Evolutionary conservation across 2,888 invertebrate species (phyloP), one percentile per base, ranked within the genome.

Genomic region (Meliscaeva auricollis): DNA sequence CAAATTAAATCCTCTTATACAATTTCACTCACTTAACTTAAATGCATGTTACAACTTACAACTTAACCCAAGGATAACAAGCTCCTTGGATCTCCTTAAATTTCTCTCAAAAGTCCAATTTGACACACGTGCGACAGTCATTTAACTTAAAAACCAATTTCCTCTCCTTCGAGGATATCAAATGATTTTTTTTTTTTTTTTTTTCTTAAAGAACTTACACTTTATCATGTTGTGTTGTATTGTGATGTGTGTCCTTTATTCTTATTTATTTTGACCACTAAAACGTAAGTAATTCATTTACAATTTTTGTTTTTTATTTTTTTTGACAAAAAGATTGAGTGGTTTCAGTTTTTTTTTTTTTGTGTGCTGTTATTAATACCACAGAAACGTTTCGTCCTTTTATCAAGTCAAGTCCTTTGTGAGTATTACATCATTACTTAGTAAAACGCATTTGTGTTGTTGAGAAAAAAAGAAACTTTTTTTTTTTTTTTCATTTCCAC

Each of bases 61-160:
- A 64, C 30, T 46, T 46, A 64, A 46, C 44, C 44, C 30, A 46
- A 38, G 44, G 6, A 62, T 44, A 62, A 62, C 44, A 20, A 62
- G 44, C 38, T 11, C 11, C 11, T 56, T 17, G 3, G 9, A 17
- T 8, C 9, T 17, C 9, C 26, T 46, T 1, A 1, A 1, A 15
- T 17, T 46, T 26, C 2, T 22, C 17, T 20, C 7, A 32, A 13
- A 62, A 41, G 22, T 30, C 7, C 68, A 38, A 38, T 68, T 35
- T 58, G 38, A 32, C 58, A 60, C 73, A 66, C 75, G 75, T 75
- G 75, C 75, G 70, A 81, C 64, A 66, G 64, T 66, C 81, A 76
- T 81, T 75, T 66, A 81, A 81, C 81, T 81, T 70, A 75, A 81
- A 70, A 81, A 26, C 69, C 81, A 81, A 81, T 81, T 81, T 62